Conservation (phyloP, 92 coral and sea anemone genomes). For the Phenganax subtilis region DNA sequence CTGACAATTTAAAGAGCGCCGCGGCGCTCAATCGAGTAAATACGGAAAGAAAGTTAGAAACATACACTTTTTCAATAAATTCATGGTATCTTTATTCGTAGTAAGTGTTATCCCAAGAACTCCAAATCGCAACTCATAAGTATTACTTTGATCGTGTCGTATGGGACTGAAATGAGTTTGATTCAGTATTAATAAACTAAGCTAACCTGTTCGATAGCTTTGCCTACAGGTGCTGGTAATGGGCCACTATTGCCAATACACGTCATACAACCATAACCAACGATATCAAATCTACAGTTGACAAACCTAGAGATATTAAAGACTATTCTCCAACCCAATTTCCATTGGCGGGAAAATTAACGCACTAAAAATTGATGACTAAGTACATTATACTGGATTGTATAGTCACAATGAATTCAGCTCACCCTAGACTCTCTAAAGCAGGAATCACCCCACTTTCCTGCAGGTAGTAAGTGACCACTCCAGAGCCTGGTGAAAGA, state of each 20-base stretch:
- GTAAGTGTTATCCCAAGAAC: too few relatives aligned
- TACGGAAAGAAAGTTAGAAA: too few relatives aligned
- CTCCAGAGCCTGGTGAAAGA: slow-evolving; percentile 95
- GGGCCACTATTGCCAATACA: slow-evolving; percentile 99
- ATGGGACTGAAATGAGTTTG: too few relatives aligned
- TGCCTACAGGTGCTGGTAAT: slow-evolving; percentile 77
- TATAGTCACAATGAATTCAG: neutral
- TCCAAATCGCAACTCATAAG: too few relatives aligned
- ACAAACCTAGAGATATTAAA: neutral
- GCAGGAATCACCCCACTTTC: slow-evolving; percentile 94
- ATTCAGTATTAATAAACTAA: neutral
- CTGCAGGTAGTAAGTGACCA: slow-evolving; percentile 83
- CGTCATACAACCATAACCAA: slow-evolving; percentile 99
- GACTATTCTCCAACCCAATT: neutral
- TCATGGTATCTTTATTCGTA: too few relatives aligned
- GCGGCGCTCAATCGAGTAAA: too few relatives aligned
- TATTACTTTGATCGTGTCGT: too few relatives aligned
- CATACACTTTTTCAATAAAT: too few relatives aligned
- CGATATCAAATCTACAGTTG: slow-evolving; percentile 68
- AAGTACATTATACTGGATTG: too few relatives aligned
- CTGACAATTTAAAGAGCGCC: too few relatives aligned
- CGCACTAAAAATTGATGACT: too few relatives aligned
- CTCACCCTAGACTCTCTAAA: slow-evolving; percentile 85
- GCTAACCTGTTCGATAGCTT: slow-evolving; percentile 90
- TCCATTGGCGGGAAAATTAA: too few relatives aligned